phyloP scores from a whole-genome alignment of 2,113 vertebrate species.

The Candoia aspera region DNA sequence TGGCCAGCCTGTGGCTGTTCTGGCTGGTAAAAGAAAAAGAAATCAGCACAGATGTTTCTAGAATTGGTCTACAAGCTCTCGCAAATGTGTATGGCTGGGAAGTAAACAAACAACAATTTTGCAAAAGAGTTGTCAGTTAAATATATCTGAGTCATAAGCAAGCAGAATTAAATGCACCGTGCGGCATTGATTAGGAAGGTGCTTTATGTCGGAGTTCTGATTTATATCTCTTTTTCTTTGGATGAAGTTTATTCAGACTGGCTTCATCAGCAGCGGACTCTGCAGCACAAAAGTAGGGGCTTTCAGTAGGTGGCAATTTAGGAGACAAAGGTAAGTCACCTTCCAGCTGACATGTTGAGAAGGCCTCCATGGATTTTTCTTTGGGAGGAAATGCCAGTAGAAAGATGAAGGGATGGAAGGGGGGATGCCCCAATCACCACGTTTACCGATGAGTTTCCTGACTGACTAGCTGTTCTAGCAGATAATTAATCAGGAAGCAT shows the following conservation, averaged over 20 bases:
- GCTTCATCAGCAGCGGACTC: not conserved
- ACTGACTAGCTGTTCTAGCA: not conserved
- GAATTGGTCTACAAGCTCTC: not conserved
- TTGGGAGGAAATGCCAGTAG: not conserved
- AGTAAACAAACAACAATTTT: not conserved
- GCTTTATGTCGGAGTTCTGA: not conserved
- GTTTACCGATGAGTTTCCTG: fast-evolving
- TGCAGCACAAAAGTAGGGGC: not conserved
- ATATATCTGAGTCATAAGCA: constrained; percentile 30
- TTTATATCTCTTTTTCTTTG: not conserved
- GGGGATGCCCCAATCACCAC: not conserved
- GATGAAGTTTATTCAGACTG: not conserved
- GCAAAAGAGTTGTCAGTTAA: not conserved
- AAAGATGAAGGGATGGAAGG: not conserved
- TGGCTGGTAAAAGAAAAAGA: not conserved
- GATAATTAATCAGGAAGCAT: not conserved
- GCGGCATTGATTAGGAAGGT: constrained; percentile 33
- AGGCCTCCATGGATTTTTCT: not conserved
- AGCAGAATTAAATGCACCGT: constrained; percentile 45
- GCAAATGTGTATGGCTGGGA: not conserved
- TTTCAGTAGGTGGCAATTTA: not conserved
- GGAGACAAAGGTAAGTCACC: not conserved
- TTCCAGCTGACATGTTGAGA: not conserved
- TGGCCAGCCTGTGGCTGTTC: not conserved
- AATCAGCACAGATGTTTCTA: not conserved